Evolutionary conservation across 2,797 vertebrate genomes (phyloP).

Genomic region (Melanogrammus aeglefinus): DNA sequence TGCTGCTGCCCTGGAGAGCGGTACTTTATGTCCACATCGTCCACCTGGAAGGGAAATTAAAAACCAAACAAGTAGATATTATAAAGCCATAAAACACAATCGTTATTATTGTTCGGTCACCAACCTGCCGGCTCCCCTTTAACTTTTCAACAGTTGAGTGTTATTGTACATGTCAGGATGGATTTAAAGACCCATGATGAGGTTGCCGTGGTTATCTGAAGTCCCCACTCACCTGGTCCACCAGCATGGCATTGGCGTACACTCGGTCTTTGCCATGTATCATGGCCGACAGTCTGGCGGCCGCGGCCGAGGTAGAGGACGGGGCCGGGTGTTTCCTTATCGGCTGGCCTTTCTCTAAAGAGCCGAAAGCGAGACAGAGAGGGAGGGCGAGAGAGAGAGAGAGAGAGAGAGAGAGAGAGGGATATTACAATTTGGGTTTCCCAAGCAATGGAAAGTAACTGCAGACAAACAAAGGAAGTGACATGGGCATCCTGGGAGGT

Average conservation of each 20-base stretch:
- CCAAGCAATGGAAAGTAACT: constrained; percentile 63
- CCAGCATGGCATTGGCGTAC: constrained; percentile 68
- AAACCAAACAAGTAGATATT: not conserved
- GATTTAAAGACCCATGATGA: not conserved
- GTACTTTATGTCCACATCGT: constrained; percentile 70
- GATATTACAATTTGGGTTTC: constrained; percentile 63
- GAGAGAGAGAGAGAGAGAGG: constrained; percentile 5
- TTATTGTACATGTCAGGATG: not conserved
- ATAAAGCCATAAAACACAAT: not conserved
- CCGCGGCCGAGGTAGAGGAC: constrained; percentile 70
- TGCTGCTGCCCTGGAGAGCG: constrained; percentile 57
- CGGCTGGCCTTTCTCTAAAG: constrained; percentile 78
- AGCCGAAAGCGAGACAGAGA: constrained; percentile 32
- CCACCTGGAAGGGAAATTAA: constrained; percentile 67
- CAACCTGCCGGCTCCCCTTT: not conserved
- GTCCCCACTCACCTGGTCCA: constrained; percentile 60
- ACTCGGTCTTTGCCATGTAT: constrained; percentile 79
- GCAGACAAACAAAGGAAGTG: constrained; percentile 74
- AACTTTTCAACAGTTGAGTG: not conserved
- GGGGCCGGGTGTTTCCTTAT: constrained; percentile 72
- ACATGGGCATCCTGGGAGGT: constrained; percentile 66
- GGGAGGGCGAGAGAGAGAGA: constrained; percentile 4
- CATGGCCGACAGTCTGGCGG: constrained; percentile 75
- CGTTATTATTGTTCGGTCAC: constrained; percentile 10
- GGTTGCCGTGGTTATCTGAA: not conserved